Conservation (phyloP, 1,140 invertebrate species). For the Belonocnema kinseyi region DNA sequence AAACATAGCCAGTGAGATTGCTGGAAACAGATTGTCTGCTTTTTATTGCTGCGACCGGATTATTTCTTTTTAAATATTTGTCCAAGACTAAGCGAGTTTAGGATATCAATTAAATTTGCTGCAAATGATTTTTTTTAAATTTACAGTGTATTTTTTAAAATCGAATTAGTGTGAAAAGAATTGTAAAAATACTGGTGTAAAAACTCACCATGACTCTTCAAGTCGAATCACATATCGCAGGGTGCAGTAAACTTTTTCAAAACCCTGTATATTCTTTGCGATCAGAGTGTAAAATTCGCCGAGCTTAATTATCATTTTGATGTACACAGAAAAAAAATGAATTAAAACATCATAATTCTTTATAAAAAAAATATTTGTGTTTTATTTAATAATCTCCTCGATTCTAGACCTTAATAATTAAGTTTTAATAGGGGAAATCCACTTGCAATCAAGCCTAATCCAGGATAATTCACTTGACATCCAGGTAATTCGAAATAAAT, state of each 20-base stretch:
- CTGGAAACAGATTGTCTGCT: background rate
- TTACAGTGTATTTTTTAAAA: background rate
- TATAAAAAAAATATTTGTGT: constrained; percentile 1
- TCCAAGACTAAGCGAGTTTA: constrained; percentile 1
- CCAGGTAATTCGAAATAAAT: no score
- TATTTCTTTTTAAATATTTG: constrained; percentile 5
- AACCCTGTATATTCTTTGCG: background rate
- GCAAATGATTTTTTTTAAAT: background rate
- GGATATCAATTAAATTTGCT: constrained; percentile 1
- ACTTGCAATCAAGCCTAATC: no score
- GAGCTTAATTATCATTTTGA: constrained; percentile 21
- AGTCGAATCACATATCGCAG: no score
- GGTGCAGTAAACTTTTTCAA: no score
- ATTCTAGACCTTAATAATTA: no score
- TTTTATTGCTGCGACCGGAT: constrained; percentile 19
- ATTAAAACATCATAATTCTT: constrained; percentile 22
- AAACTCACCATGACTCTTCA: no score
- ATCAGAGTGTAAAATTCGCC: constrained; percentile 4
- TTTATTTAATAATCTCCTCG: background rate
- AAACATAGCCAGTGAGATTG: background rate
- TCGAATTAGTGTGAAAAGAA: background rate
- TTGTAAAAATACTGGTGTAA: no score
- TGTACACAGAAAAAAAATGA: constrained; percentile 28
- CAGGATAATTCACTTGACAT: no score
- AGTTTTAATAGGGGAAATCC: no score